Percentiles rank a stretch among this genome's conserved stretches.
Evolutionary conservation across 2,113 vertebrate species (phyloP).

Genomic region (Eidolon helvum): DNA sequence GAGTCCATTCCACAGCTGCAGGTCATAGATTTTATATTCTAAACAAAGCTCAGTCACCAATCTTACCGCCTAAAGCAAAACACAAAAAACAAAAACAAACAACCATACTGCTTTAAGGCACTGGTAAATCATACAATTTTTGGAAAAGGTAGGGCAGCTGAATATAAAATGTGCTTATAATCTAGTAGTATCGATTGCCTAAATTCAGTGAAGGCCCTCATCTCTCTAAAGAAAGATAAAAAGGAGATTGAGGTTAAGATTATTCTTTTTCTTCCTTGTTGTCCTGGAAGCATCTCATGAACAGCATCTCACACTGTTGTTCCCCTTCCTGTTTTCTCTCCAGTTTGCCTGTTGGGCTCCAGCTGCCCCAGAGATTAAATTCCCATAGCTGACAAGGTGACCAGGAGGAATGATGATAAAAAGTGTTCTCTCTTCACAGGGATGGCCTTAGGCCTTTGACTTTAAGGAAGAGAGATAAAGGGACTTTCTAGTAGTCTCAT

Average conservation of each 20-base stretch:
- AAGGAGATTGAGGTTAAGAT: neutral
- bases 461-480: neutral
- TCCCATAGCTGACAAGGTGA: neutral
- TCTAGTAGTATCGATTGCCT: neutral
- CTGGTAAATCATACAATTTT: neutral
- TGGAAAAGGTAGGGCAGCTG: neutral
- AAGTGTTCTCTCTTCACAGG: neutral
- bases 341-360: neutral
- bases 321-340: neutral
- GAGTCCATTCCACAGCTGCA: slow-evolving; percentile 93
- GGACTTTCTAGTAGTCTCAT: neutral
- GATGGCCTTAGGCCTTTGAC: neutral
- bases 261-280: neutral
- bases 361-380: neutral
- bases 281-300: neutral
- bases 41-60: slow-evolving; percentile 93
- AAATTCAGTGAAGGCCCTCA: neutral
- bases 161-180: neutral
- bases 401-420: too few relatives aligned
- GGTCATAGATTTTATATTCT: slow-evolving; percentile 93
- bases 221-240: neutral
- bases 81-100: neutral
- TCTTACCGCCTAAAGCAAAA: slow-evolving; percentile 87
- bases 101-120: neutral
- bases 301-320: neutral